phyloP scores from a whole-genome alignment of 2,888 invertebrate genomes.

The Drosophila eohydei region DNA sequence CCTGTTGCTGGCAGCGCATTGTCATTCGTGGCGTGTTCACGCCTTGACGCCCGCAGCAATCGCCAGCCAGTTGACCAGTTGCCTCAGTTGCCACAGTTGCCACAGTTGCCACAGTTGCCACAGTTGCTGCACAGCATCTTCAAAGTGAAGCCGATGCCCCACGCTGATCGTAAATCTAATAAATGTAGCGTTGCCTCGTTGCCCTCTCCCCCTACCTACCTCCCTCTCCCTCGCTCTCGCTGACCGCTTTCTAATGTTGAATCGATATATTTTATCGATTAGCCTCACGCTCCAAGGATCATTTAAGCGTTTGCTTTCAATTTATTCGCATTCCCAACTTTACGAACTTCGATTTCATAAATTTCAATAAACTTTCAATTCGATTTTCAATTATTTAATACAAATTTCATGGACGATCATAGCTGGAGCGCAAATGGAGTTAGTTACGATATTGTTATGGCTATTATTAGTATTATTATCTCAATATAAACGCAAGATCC shows the following conservation, averaged over 20 bases:
- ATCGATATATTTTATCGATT: constrained; percentile 47
- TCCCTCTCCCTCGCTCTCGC: not conserved
- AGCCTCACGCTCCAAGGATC: not conserved
- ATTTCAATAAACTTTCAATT: not conserved
- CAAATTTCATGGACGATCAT: too few relatives aligned
- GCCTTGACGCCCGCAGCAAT: constrained; percentile 78
- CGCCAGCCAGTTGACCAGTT: constrained; percentile 30
- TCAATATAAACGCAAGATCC: too few relatives aligned
- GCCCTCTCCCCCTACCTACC: not conserved
- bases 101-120: constrained; percentile 26
- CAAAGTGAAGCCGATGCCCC: constrained; percentile 55
- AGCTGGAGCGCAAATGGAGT: not conserved
- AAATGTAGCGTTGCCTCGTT: constrained; percentile 49
- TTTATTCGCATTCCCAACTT: not conserved
- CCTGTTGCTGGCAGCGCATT: constrained; percentile 61
- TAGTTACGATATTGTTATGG: not conserved
- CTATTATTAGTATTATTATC: not conserved
- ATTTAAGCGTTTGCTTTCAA: constrained; percentile 1
- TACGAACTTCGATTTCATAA: not conserved
- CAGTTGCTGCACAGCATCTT: constrained; percentile 57
- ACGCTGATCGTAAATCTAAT: constrained; percentile 81
- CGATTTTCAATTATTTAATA: constrained; percentile 5
- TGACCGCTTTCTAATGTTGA: constrained; percentile 18
- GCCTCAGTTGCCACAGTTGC: constrained; percentile 5
- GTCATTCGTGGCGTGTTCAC: constrained; percentile 80